phyloP scores from a whole-genome alignment of 2,797 vertebrate genomes.

The Parauchenoglanis punctatus region DNA sequence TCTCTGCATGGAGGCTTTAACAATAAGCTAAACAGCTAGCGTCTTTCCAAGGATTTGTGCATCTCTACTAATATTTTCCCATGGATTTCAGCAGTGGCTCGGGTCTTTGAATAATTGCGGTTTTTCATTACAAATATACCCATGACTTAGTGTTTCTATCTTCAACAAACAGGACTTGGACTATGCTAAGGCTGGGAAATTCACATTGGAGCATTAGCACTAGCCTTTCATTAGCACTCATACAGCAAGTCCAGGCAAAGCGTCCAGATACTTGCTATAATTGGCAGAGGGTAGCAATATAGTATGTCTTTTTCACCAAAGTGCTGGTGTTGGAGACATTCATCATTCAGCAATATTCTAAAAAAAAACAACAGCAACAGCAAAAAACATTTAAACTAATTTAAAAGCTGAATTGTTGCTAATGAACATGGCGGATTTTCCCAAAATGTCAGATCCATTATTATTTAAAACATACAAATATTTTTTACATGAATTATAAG shows the following conservation, averaged over 20 bases:
- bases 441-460: not conserved
- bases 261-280: not conserved
- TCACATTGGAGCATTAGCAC: slow-evolving; percentile 28
- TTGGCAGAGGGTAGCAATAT: not conserved
- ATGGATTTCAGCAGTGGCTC: not conserved
- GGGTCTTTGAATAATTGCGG: slow-evolving; percentile 8
- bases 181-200: slow-evolving; percentile 22
- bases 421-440: not conserved
- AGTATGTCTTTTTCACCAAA: not conserved
- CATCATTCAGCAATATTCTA: not conserved
- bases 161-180: not conserved
- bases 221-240: slow-evolving; percentile 61
- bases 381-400: not conserved
- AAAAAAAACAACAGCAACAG: not conserved
- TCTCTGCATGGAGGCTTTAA: not conserved
- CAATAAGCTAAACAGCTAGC: not conserved
- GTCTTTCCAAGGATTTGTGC: not conserved
- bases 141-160: not conserved
- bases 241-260: slow-evolving; percentile 43
- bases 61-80: not conserved
- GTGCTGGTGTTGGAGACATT: not conserved
- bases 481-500: not conserved
- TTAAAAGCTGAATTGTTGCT: not conserved
- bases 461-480: not conserved
- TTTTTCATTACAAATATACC: not conserved